Evolutionary conservation across 2,888 invertebrate species (phyloP).

Genomic region (Urechis unicinctus): DNA sequence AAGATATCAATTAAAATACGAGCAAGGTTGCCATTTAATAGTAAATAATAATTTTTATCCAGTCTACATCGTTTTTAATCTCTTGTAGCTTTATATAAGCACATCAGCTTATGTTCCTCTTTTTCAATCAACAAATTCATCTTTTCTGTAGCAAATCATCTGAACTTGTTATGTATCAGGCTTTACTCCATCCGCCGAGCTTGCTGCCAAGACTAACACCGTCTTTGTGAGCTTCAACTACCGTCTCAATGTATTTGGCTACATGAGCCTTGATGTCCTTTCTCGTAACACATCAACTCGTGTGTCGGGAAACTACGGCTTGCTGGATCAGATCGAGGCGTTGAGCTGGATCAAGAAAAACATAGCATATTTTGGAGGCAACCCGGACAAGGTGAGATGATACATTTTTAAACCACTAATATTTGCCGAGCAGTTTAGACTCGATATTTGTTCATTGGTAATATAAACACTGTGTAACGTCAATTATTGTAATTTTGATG

Average conservation of each 20-base stretch:
- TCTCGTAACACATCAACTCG: slow-evolving; percentile 17
- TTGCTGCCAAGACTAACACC: slow-evolving; percentile 71
- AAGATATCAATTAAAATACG: no score
- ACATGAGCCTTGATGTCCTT: slow-evolving; percentile 59
- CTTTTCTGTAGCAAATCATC: not conserved
- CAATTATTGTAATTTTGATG: not conserved
- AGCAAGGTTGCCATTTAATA: no score
- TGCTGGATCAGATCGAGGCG: slow-evolving; percentile 18
- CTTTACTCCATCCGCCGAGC: slow-evolving; percentile 63
- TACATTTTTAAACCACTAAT: not conserved
- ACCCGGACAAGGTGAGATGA: slow-evolving; percentile 14
- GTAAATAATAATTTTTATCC: no score
- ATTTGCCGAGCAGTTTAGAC: no score
- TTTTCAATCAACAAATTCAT: no score
- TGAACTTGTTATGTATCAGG: slow-evolving; percentile 6
- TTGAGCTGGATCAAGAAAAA: slow-evolving; percentile 19
- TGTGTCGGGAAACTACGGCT: slow-evolving; percentile 18
- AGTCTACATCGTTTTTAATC: no score
- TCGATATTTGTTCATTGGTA: no score
- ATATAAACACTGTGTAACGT: no score
- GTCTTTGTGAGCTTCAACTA: slow-evolving; percentile 84
- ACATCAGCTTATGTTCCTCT: no score
- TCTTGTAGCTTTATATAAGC: no score
- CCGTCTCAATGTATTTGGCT: slow-evolving; percentile 66
- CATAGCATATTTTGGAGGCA: slow-evolving; percentile 17